Base-by-base conservation (phyloP, 1,140 invertebrate species). In the Trachymyrmex septentrionalis region DNA sequence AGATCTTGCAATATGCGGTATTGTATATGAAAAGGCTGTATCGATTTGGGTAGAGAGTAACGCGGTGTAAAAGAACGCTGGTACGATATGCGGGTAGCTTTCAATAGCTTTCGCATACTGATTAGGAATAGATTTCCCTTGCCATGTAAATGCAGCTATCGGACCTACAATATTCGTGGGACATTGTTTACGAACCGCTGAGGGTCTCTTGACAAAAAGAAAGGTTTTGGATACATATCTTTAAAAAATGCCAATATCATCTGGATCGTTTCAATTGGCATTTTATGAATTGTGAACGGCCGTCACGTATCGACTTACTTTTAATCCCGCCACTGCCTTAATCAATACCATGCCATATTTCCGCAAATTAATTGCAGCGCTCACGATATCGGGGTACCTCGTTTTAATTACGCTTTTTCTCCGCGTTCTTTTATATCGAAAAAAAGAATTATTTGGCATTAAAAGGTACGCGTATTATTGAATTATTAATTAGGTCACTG, bases 241-340 rank as follows among this genome's bases (percentile, higher is more conserved):
- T 34, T 34, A 84, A 27, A 59, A 61, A 84, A 57, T 84, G 69
- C 55, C 80, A 84, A 73, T 84, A 84, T 38, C 80, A 84, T 61
- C 9, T 57, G 24, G 19, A 30, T 61, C 55, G 12, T 84, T 61
- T 61, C 38, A 57, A 84, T 73, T 14, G 80, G 69, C 27, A 73
- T 73, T 61, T 84, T 48, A 84, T 50, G 80, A 84, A 84, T 84
- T 61, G 38, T 3, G 12, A 50, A 61, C 38, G 14, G 5, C 69
- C 12, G 69, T 84, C 80, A 73, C 69, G 55, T 84, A 84, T 84
- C 55, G 80, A 82, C 24, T 73, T 82, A 82, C 55, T 73, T 84
- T 84, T 73, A 84, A 84, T 73, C 44, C 38, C 80, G 38, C 53
- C 50, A 81, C 30, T 48, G 55, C 69, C 69, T 84, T 84, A 73